Percentiles rank a stretch among this genome's conserved stretches.
Evolutionary conservation across 2,888 invertebrate genomes (phyloP).

Genomic region (Villa cingulata): DNA sequence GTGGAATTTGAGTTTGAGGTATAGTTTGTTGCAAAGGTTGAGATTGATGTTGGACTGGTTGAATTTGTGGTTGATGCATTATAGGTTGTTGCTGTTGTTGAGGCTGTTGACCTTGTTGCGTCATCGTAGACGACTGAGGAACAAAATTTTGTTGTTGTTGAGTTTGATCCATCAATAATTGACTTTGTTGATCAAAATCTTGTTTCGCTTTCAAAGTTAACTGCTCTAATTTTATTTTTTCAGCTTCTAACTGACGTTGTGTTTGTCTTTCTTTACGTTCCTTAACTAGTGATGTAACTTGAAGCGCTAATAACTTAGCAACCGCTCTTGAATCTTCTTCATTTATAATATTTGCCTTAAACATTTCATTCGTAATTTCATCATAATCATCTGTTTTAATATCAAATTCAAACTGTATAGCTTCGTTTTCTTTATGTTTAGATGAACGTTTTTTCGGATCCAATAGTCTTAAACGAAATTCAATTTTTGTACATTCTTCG

Average conservation of each 20-base stretch:
- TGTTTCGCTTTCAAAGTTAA: conserved; percentile 41
- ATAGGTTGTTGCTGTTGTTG: conserved; percentile 23
- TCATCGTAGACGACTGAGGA: conserved; percentile 14
- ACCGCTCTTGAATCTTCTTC: conserved; percentile 91
- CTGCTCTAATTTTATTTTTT: conserved; percentile 37
- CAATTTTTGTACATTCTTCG: conserved; percentile 56
- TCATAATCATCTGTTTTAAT: conserved; percentile 82
- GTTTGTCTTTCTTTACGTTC: conserved; percentile 48
- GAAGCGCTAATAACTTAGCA: conserved; percentile 78
- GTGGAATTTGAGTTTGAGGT: conserved; percentile 9
- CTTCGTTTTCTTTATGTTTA: conserved; percentile 97
- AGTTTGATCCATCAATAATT: conserved; percentile 11
- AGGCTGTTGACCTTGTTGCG: conserved; percentile 11
- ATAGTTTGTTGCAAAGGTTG: conserved; percentile 15
- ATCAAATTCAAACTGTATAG: conserved; percentile 97
- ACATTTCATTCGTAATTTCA: conserved; percentile 90
- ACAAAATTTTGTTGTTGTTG: conserved; percentile 9
- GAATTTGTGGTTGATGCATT: conserved; percentile 12
- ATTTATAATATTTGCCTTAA: conserved; percentile 83
- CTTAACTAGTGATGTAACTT: conserved; percentile 40
- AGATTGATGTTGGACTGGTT: conserved; percentile 24
- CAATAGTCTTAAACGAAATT: conserved; percentile 83
- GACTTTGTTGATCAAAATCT: conserved; percentile 35
- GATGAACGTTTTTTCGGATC: conserved; percentile 95
- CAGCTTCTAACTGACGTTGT: conserved; percentile 47